A percentile compares a stretch with the other conserved stretches of the same genome.
These are phyloP conservation scores for Pedetes capensis DNA, from an alignment of 2,113 vertebrate genomes.

Conservation along the genomic window DNA sequence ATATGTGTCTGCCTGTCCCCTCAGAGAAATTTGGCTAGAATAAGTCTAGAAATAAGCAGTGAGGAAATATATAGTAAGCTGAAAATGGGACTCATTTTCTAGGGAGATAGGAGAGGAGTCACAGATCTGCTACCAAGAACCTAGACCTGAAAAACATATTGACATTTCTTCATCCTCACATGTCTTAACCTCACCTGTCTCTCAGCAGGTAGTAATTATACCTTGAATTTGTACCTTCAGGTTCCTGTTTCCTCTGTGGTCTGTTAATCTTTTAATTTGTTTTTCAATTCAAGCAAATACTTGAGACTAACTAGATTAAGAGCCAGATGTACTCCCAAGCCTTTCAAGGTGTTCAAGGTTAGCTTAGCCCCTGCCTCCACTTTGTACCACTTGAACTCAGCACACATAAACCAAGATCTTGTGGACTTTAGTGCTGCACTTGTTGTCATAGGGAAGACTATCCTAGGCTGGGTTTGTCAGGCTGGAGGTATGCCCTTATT, in stretches of 20 bases:
- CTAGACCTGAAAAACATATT: background rate
- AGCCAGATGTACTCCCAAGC: background rate
- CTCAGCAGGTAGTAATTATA: background rate
- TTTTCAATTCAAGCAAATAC: background rate
- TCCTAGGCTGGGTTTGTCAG: background rate
- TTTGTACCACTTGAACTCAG: background rate
- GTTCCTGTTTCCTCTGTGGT: background rate
- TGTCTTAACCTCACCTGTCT: background rate
- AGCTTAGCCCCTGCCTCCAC: too few species aligned
- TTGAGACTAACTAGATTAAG: background rate
- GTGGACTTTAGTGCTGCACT: background rate
- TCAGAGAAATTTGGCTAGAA: background rate
- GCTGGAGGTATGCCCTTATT: background rate
- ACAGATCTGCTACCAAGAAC: background rate
- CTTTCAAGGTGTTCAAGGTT: background rate
- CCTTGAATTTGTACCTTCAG: background rate
- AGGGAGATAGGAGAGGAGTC: background rate
- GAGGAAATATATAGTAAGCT: background rate
- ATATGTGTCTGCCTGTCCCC: background rate
- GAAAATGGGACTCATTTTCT: background rate
- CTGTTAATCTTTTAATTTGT: background rate
- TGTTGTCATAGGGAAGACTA: accelerated
- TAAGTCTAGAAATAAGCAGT: background rate
- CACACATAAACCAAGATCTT: too few species aligned
- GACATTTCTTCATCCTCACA: background rate